Percentiles rank a stretch among this genome's conserved stretches.
These are phyloP conservation scores for Parazoanthus atlanticus DNA, from an alignment of 92 coral and sea anemone species.

Conservation along the genomic window DNA sequence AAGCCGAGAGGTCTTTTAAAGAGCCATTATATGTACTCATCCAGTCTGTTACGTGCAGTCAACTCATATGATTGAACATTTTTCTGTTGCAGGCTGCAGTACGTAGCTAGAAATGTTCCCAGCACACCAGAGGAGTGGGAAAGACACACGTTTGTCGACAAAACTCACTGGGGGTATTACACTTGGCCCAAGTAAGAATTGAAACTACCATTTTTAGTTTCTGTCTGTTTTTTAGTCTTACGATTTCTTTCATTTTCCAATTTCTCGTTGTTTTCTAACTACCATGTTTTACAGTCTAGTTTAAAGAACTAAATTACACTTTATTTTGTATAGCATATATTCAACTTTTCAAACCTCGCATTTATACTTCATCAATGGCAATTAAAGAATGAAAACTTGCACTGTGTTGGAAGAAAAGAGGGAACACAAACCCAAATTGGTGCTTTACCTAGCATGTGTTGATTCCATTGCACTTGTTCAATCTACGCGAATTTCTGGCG, in stretches of 20 bases:
- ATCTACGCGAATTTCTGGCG: neutral
- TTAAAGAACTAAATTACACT: neutral
- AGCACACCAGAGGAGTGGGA: constrained; percentile 80
- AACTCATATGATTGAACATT: neutral
- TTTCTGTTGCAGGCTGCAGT: constrained; percentile 79
- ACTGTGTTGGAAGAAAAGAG: too few relatives aligned
- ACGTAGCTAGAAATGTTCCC: constrained; percentile 70
- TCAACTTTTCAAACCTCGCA: neutral
- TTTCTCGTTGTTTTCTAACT: too few relatives aligned
- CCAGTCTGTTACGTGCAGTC: neutral
- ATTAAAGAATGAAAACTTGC: too few relatives aligned
- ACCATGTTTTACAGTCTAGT: neutral
- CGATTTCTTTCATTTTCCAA: neutral
- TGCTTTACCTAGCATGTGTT: too few relatives aligned
- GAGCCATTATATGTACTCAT: neutral
- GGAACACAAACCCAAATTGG: neutral
- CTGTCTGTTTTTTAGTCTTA: neutral
- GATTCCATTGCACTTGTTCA: too few relatives aligned
- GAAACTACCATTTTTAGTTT: neutral
- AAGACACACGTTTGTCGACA: constrained; percentile 85
- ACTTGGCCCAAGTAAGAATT: constrained; percentile 95
- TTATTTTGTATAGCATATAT: neutral
- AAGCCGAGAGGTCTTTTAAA: neutral
- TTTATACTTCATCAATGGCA: too few relatives aligned
- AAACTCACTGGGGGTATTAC: constrained; percentile 99